Conservation (phyloP, 2,113 vertebrate genomes). For the Tonatia bakeri region DNA sequence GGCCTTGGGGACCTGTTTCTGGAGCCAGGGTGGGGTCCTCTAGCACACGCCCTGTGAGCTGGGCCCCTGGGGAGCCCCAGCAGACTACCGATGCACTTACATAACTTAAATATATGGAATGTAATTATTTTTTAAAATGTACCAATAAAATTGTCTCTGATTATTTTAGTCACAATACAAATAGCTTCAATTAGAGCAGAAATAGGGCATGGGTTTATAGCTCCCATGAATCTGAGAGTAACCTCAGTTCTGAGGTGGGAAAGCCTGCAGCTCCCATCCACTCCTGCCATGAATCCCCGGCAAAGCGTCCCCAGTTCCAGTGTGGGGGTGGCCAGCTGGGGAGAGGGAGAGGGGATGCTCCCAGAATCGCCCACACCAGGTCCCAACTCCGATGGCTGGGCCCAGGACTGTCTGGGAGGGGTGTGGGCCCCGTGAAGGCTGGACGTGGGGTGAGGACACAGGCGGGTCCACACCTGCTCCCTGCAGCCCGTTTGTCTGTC, state of each 20-base stretch:
- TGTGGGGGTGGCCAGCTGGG: accelerated
- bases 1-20: background rate
- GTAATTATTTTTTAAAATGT: conserved; percentile 67
- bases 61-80: background rate
- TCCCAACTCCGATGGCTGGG: background rate
- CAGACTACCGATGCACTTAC: background rate
- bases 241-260: conserved; percentile 9
- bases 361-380: background rate
- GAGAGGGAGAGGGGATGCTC: background rate
- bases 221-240: conserved; percentile 62
- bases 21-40: background rate
- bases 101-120: conserved; percentile 64
- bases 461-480: accelerated
- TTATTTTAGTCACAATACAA: conserved; percentile 76
- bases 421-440: too few relatives aligned
- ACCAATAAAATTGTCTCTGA: conserved; percentile 76
- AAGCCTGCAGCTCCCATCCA: background rate
- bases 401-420: background rate
- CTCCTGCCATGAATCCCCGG: background rate
- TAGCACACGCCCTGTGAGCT: background rate
- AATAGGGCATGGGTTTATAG: conserved; percentile 65
- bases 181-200: conserved; percentile 76
- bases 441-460: background rate
- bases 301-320: background rate
- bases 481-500: accelerated